Conservation (phyloP, 1,140 invertebrate species). For the Drosophila arawakana region DNA sequence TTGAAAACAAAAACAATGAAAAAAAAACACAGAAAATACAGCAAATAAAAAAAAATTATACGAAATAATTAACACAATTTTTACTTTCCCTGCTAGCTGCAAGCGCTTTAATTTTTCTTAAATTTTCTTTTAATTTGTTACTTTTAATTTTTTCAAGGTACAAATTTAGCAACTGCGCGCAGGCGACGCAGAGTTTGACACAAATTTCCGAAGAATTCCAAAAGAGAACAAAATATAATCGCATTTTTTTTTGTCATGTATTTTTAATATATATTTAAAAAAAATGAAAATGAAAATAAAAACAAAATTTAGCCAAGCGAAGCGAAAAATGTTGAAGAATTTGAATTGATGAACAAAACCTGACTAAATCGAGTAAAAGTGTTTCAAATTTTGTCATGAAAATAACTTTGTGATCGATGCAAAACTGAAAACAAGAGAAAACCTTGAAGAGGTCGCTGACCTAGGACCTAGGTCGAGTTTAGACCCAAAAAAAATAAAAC, state of each 20-base stretch:
- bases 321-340: conserved; percentile 23
- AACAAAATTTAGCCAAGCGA: conserved; percentile 42
- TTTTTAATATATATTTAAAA: conserved; percentile 33
- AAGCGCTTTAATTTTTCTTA: conserved; percentile 40
- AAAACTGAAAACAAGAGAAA: conserved; percentile 1
- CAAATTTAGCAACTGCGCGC: conserved; percentile 44
- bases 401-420: conserved; percentile 47
- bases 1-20: conserved; percentile 41
- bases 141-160: background rate
- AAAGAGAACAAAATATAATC: conserved; percentile 33
- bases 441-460: conserved; percentile 2
- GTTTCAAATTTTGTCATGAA: conserved; percentile 75
- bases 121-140: conserved; percentile 1
- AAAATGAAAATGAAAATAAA: background rate
- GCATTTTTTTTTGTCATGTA: conserved; percentile 50
- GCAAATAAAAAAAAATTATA: conserved; percentile 66
- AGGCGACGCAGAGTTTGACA: conserved; percentile 36
- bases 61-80: conserved; percentile 37
- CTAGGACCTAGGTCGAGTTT: background rate
- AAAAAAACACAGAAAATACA: conserved; percentile 39
- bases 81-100: conserved; percentile 29
- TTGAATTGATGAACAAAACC: background rate
- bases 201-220: background rate
- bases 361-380: conserved; percentile 39
- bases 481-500: background rate